Percentiles rank a stretch among this genome's conserved stretches.
These are phyloP conservation scores for Drosophila lacicola DNA, from an alignment of 2,888 invertebrate genomes.

Conservation along the genomic window DNA sequence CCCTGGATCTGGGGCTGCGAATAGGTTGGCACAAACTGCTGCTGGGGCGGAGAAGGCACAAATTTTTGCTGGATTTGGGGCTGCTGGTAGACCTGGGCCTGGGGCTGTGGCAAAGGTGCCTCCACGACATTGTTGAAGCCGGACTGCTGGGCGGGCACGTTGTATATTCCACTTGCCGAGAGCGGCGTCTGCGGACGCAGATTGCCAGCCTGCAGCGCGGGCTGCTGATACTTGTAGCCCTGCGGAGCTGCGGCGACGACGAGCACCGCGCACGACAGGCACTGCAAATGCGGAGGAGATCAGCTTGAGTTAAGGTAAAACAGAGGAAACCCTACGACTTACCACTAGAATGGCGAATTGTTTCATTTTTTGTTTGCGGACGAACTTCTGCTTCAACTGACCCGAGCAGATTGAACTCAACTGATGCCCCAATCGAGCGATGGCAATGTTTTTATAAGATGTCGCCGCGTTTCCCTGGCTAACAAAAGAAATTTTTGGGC, in stretches of 20 bases:
- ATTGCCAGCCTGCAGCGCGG: slow-evolving; percentile 54
- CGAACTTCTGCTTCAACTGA: slow-evolving; percentile 34
- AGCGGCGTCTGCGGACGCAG: slow-evolving; percentile 68
- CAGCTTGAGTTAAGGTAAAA: background rate
- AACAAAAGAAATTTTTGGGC: slow-evolving; percentile 34
- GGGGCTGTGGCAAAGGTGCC: slow-evolving; percentile 11
- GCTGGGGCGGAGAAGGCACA: slow-evolving; percentile 36
- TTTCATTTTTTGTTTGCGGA: slow-evolving; percentile 66
- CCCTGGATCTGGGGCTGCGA: slow-evolving; percentile 38
- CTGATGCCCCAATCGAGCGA: slow-evolving; percentile 56
- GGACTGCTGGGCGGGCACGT: slow-evolving; percentile 41
- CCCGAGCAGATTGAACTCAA: slow-evolving; percentile 46
- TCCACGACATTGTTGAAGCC: slow-evolving; percentile 28
- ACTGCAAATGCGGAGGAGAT: slow-evolving; percentile 47
- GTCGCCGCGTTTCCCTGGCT: slow-evolving; percentile 43
- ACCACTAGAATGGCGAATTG: slow-evolving; percentile 70
- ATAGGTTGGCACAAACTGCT: slow-evolving; percentile 39
- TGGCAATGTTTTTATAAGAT: slow-evolving; percentile 71
- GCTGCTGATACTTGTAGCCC: slow-evolving; percentile 75
- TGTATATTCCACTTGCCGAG: slow-evolving; percentile 68
- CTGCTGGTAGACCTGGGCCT: slow-evolving; percentile 31
- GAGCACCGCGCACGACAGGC: slow-evolving; percentile 55
- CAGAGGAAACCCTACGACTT: slow-evolving; percentile 26
- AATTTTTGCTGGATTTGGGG: slow-evolving; percentile 33
- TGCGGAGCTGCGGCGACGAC: slow-evolving; percentile 58